Conservation (phyloP, 2,113 vertebrate genomes). For the Clarias gariepinus region DNA sequence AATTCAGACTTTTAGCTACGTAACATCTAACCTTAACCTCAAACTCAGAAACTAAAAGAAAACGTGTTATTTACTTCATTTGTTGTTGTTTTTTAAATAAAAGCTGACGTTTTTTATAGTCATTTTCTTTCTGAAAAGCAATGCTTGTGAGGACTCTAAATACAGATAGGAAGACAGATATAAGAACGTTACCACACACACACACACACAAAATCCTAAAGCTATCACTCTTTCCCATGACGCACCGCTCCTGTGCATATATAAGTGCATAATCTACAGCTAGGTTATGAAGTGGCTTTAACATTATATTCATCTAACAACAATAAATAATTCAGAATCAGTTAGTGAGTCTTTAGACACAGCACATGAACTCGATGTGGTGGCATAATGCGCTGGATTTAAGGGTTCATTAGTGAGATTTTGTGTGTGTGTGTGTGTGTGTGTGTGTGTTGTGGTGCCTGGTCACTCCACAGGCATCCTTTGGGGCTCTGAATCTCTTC, state of each 20-base stretch:
- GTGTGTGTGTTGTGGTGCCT: slow-evolving; percentile 24
- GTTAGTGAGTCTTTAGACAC: not conserved
- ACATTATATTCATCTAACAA: not conserved
- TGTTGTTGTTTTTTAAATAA: not conserved
- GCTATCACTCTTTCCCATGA: not conserved
- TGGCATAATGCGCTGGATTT: not conserved
- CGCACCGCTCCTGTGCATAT: not conserved
- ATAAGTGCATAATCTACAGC: not conserved
- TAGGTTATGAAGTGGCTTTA: not conserved
- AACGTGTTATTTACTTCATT: not conserved
- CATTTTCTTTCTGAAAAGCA: not conserved
- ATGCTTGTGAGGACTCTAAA: not conserved
- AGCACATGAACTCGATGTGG: not conserved
- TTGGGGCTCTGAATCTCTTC: slow-evolving; percentile 45
- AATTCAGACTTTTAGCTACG: too few relatives aligned
- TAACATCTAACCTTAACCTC: not conserved
- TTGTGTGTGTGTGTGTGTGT: not conserved
- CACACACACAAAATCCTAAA: not conserved
- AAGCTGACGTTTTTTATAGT: not conserved
- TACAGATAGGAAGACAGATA: not conserved
- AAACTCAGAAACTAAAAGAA: not conserved
- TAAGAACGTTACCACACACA: not conserved
- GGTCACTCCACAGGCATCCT: slow-evolving; percentile 55
- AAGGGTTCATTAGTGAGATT: slow-evolving; percentile 22
- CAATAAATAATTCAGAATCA: slow-evolving; percentile 22